Percentiles rank a stretch among this genome's conserved stretches.
These are phyloP conservation scores for Hypena proboscidalis DNA, from an alignment of 2,888 invertebrate genomes.

Conservation along the genomic window DNA sequence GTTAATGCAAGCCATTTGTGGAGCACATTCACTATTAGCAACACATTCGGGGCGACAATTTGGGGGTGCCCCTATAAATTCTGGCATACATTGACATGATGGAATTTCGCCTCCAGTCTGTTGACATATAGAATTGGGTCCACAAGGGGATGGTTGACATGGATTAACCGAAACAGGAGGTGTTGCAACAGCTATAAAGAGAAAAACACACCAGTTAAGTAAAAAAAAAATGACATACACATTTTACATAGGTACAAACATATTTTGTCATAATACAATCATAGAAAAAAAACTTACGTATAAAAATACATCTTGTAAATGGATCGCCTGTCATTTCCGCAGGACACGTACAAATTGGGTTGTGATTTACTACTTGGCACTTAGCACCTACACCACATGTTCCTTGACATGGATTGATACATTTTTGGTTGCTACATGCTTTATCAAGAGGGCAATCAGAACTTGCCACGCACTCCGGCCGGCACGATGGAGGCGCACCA, in stretches of 20 bases:
- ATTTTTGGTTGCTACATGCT: slow-evolving; percentile 90
- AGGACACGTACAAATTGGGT: slow-evolving; percentile 89
- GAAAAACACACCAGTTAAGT: slow-evolving; percentile 5
- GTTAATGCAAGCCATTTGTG: slow-evolving; percentile 89
- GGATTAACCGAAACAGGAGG: slow-evolving; percentile 79
- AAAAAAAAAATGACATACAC: neutral
- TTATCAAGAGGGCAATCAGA: slow-evolving; percentile 89
- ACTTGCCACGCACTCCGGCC: slow-evolving; percentile 90
- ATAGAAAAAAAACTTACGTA: slow-evolving; percentile 69
- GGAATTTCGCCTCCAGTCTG: slow-evolving; percentile 83
- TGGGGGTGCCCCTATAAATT: slow-evolving; percentile 89
- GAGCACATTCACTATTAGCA: slow-evolving; percentile 89
- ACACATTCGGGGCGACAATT: slow-evolving; percentile 91
- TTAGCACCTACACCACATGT: slow-evolving; percentile 91
- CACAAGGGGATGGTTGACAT: slow-evolving; percentile 92
- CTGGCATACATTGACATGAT: slow-evolving; percentile 89
- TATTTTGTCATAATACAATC: no score
- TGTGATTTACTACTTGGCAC: slow-evolving; percentile 91
- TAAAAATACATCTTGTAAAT: slow-evolving; percentile 85
- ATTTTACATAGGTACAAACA: no score
- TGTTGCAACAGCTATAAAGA: slow-evolving; percentile 58
- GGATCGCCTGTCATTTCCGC: slow-evolving; percentile 88
- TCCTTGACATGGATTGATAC: slow-evolving; percentile 90
- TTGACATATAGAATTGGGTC: slow-evolving; percentile 88
- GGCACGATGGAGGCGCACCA: slow-evolving; percentile 89